Evolutionary conservation across 2,888 invertebrate species (phyloP).

Genomic region (Nephrotoma flavescens): DNA sequence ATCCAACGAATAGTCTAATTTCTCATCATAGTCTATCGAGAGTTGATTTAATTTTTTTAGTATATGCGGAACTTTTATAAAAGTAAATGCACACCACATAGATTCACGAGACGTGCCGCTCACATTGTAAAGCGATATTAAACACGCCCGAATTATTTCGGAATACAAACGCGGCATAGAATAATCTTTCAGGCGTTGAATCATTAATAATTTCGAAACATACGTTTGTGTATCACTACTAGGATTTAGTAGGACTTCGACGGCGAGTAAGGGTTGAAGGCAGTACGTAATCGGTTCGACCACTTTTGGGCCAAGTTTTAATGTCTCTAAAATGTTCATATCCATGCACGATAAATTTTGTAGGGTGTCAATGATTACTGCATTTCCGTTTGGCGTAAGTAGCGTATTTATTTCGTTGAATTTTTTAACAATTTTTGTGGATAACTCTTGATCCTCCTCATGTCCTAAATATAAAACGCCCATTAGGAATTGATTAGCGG

Average conservation of each 20-base stretch:
- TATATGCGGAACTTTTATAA: conserved; percentile 76
- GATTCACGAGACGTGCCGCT: conserved; percentile 72
- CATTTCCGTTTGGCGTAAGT: conserved; percentile 12
- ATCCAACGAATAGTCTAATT: conserved; percentile 54
- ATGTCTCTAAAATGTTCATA: conserved; percentile 24
- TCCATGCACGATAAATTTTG: conserved; percentile 27
- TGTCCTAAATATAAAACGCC: conserved; percentile 73
- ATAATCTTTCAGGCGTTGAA: conserved; percentile 72
- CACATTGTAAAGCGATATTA: conserved; percentile 79
- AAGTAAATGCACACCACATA: conserved; percentile 88
- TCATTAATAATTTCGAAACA: conserved; percentile 67
- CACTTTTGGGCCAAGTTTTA: conserved; percentile 38
- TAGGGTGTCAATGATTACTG: conserved; percentile 19
- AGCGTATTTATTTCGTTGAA: conserved; percentile 34
- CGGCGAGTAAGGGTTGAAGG: conserved; percentile 65
- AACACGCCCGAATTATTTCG: conserved; percentile 78
- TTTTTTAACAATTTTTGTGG: conserved; percentile 52
- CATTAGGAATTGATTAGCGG: conserved; percentile 57
- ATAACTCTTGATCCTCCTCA: conserved; percentile 60
- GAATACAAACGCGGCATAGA: conserved; percentile 68
- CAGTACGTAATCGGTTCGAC: conserved; percentile 55
- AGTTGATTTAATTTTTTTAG: conserved; percentile 51
- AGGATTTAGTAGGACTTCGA: conserved; percentile 73
- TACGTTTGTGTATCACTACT: conserved; percentile 68
- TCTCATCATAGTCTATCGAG: conserved; percentile 37